A percentile compares a stretch with the other conserved stretches of the same genome.
Evolutionary conservation across 35 echinoderm and acorn worm genomes (phyloP).

Genomic region (Hemicentrotus pulcherrimus): DNA sequence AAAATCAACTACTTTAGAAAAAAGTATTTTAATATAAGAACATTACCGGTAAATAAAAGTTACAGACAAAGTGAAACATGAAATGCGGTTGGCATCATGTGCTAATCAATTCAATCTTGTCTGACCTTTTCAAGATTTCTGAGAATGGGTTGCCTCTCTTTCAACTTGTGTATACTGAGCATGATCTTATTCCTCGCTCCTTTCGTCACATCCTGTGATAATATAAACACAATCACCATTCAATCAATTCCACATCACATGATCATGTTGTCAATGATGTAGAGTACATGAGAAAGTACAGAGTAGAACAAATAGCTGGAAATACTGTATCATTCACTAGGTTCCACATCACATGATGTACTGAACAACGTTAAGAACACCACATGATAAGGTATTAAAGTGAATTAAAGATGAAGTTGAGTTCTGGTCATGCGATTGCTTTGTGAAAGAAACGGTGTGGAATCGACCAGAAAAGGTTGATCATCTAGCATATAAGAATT

Average conservation of each 20-base stretch:
- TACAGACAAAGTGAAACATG: not conserved
- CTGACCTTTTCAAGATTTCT: constrained; percentile 87
- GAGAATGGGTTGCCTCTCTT: constrained; percentile 80
- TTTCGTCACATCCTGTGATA: constrained; percentile 87
- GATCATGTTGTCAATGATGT: not conserved
- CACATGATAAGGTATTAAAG: too few species aligned
- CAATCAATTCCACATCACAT: constrained; percentile 6
- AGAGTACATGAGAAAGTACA: not conserved
- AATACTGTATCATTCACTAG: not conserved
- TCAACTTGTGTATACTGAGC: constrained; percentile 82
- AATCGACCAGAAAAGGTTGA: too few species aligned
- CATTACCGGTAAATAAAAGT: not conserved
- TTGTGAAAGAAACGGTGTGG: too few species aligned
- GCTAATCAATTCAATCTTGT: not conserved
- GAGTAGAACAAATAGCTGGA: not conserved
- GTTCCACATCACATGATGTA: not conserved
- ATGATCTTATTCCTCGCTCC: constrained; percentile 95
- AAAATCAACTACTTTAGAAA: too few species aligned
- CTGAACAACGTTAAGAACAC: not conserved
- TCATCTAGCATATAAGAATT: too few species aligned
- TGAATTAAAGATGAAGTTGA: too few species aligned
- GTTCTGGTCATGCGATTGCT: too few species aligned
- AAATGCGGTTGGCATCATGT: not conserved
- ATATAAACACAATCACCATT: constrained; percentile 34
- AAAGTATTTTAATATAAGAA: too few species aligned